A percentile compares a stretch with the other conserved stretches of the same genome.
phyloP scores from a whole-genome alignment of 2,113 vertebrate species.

The Fulica atra region DNA sequence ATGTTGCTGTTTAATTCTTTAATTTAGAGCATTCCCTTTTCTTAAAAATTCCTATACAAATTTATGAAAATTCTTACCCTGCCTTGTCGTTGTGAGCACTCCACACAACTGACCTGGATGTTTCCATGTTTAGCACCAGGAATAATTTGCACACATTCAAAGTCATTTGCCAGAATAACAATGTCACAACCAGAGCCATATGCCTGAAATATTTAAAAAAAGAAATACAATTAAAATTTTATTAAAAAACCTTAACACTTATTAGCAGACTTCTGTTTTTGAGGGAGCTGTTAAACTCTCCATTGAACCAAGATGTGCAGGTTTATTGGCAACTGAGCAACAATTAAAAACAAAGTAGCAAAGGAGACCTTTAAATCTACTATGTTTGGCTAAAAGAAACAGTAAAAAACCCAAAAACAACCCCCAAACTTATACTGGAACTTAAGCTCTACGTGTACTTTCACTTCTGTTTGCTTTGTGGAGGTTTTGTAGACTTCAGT shows the following conservation, averaged over 20 bases:
- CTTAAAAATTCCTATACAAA: not conserved
- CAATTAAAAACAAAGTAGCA: not conserved
- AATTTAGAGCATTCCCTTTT: not conserved
- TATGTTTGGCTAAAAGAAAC: fast-evolving
- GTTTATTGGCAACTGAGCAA: not conserved
- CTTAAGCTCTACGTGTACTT: not conserved
- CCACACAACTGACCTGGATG: slow-evolving; percentile 98
- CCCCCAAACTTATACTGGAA: not conserved
- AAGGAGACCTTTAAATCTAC: fast-evolving
- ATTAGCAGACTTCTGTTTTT: not conserved
- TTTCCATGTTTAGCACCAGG: slow-evolving; percentile 99
- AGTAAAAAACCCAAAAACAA: not conserved
- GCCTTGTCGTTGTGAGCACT: slow-evolving; percentile 94
- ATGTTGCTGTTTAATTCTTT: not conserved
- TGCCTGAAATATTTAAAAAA: slow-evolving; percentile 78
- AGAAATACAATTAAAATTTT: not conserved
- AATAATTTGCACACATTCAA: slow-evolving; percentile 99
- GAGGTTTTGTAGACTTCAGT: not conserved
- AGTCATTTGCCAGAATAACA: slow-evolving; percentile 94
- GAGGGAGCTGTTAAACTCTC: not conserved
- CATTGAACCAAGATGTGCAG: fast-evolving
- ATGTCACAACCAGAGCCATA: slow-evolving; percentile 98
- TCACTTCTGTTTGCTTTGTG: not conserved
- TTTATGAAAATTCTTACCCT: slow-evolving; percentile 84
- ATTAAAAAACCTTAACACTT: not conserved